Evolutionary conservation across 2,888 invertebrate species (phyloP), one percentile per base, ranked within the genome.

Genomic region (Drosophila quinaria): DNA sequence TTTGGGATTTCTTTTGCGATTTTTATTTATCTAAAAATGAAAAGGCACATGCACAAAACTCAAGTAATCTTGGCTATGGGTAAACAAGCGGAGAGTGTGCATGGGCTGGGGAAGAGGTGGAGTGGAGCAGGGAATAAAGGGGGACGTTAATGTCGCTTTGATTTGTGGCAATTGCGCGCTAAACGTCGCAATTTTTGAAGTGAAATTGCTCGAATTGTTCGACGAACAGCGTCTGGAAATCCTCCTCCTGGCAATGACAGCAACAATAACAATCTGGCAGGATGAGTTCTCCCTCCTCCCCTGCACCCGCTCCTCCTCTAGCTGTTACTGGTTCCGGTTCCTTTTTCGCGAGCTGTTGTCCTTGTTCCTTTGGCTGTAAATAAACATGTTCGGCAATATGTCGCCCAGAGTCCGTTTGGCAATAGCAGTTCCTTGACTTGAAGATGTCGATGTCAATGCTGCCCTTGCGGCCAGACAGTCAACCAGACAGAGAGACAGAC

Each of bases 91-190:
- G 5, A 25, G 42, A 11, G 42, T 5, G 4, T 10, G 17, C 4
- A 5, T 15, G 39, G 39, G 9, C 9, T 8, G 35, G 19, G 13
- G 19, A 13, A 4, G 17, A 22, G 10, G 25, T 10, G 10, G 1
- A 13, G 11, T 5, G 52, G 5, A 35, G 13, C 22, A 22, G 50
- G 37, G 42, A 13, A n/a, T 15, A 33, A 25, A 22, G 22, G 65
- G 60, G 59, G 44, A 46, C 70, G 8, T 79, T 80, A 84, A 84
- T 88, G 89, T 81, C 81, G 85, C 85, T 89, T 89, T 86, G 90
- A 89, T 86, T 86, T 89, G 88, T 86, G 82, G 82, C 86, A 89
- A 85, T 89, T 88, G 86, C 72, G 82, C 88, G 78, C 86, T 85
- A 89, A 86, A 85, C 88, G 86, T 73, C 80, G 88, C 88, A 87